Base-by-base conservation (phyloP, 2,888 invertebrate species). In the Achlya flavicornis region DNA sequence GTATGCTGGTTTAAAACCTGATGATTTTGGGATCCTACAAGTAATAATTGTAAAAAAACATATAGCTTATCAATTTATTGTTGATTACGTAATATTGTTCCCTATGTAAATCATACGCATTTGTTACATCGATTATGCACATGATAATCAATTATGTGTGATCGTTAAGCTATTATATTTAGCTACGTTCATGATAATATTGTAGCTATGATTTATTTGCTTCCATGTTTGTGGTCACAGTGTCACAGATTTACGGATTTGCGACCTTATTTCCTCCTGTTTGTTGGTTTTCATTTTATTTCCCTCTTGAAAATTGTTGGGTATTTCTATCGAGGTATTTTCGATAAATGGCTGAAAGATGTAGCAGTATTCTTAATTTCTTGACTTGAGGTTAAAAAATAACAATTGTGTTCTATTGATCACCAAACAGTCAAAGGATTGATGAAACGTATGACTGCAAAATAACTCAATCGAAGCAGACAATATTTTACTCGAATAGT, bases 111-210 rank as follows among this genome's bases (percentile, higher is more conserved):
- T 72, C 68, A 66, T 67, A 19, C 10, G 53, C 19, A 19, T 7
- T 53, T 19, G 53, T 19, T 19, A n/a, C 10, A 70, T 66, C 66
- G 64, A 61, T 70, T 67, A 71, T 69, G 66, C 67, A 57, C 58
- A 62, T 58, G 62, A 67, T 69, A 71, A 73, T 73, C 68, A 70
- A 73, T 75, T 73, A 63, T 67, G 64, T 63, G 63, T 66, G 66
- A 64, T 66, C 60, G 70, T 69, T 66, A 61, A 62, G 66, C 63
- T 58, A 65, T 68, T 68, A 68, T 58, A 59, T 63, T 65, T 53
- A 35, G 60, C 57, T 61, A 32, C 43, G n/a, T 46, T 46, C 6
- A 64, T 58, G 64, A 61, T 38, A 33, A 38, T 58, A 61, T 61
- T 43, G 33, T 11, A 12, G 33, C 19, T 33, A 58, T 61, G 46